phyloP scores from a whole-genome alignment of 1,140 invertebrate species.

The Drosophila nigrodunni region DNA sequence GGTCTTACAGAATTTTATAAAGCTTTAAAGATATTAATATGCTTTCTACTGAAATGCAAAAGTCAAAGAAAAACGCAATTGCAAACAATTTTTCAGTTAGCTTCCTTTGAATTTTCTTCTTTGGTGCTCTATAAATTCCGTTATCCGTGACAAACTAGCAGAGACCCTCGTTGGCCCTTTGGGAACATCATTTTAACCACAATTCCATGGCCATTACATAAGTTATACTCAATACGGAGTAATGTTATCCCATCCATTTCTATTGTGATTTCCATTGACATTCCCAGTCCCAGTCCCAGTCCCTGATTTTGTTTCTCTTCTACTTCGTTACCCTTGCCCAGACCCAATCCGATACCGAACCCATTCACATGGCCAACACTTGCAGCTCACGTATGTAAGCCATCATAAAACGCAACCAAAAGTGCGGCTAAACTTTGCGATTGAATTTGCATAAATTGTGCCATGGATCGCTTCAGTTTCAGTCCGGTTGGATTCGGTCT shows the following conservation, averaged over 20 bases:
- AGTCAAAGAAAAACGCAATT: background rate
- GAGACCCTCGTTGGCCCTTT: background rate
- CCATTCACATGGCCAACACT: constrained; percentile 41
- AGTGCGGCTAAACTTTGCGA: constrained; percentile 80
- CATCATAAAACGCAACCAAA: constrained; percentile 66
- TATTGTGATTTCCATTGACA: constrained; percentile 9
- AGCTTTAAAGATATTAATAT: background rate
- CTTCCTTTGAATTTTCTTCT: constrained; percentile 4
- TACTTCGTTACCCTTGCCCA: no score
- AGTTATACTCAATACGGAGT: constrained; percentile 19
- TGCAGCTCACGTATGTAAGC: constrained; percentile 41
- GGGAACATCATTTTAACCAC: constrained; percentile 34
- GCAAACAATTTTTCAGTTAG: constrained; percentile 1
- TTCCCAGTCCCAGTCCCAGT: constrained; percentile 6
- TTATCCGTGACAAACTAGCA: constrained; percentile 34
- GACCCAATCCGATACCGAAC: background rate
- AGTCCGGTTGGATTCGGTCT: constrained; percentile 49
- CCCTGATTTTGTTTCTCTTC: background rate
- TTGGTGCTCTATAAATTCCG: constrained; percentile 9
- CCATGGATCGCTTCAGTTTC: constrained; percentile 37
- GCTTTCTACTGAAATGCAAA: background rate
- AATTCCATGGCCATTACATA: constrained; percentile 46
- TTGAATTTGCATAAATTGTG: constrained; percentile 84
- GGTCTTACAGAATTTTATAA: background rate
- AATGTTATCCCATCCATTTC: constrained; percentile 25